Evolutionary conservation across 1,140 invertebrate genomes (phyloP), one percentile per base, ranked within the genome.

Genomic region (Eumeta japonica): DNA sequence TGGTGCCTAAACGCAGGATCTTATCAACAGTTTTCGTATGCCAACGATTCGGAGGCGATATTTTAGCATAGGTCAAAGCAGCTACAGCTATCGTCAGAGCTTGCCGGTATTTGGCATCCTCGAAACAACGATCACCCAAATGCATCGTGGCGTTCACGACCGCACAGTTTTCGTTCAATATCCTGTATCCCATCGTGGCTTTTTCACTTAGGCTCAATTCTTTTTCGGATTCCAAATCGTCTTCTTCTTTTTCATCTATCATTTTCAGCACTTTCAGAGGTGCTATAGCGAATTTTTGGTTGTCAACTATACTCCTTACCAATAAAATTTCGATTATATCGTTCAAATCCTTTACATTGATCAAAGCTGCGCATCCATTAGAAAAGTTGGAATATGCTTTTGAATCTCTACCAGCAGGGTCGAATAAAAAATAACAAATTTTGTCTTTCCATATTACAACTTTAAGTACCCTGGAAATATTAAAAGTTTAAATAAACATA

Each of bases 11-110:
- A 3, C 76, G 65, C 47, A 79, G 55, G 28, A 80, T 67, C 58
- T 80, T 79, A 36, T 80, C 77, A 5, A 80, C 28, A 0, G 76
- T 79, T 35, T 71, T 78, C 2, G 63, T 71, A 43, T 74, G 70
- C 79, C 79, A 80, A 1, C 72, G 75, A 37, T 73, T 77, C 0
- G 79, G 75, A 3, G 75, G 77, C 1, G 77, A 77, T 37, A 80
- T 78, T 53, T 76, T 71, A 0, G 77, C 73, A 43, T 79, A 80
- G 0, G 75, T 77, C 67, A 80, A 64, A 31, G 75, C 72, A 11
- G 71, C 61, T 3, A 76, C 50, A 0, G 70, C 64, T 41, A 79
- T 75, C 3, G 77, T 49, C 16, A 79, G 50, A 0, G 76, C 68
- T 52, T 79, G 79, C 28, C 75, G 62, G 37, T 65, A 78, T 33